Evolutionary conservation across 2,797 vertebrate species (phyloP), one percentile per base, ranked within the genome.

Genomic region (Semaprochilodus insignis): DNA sequence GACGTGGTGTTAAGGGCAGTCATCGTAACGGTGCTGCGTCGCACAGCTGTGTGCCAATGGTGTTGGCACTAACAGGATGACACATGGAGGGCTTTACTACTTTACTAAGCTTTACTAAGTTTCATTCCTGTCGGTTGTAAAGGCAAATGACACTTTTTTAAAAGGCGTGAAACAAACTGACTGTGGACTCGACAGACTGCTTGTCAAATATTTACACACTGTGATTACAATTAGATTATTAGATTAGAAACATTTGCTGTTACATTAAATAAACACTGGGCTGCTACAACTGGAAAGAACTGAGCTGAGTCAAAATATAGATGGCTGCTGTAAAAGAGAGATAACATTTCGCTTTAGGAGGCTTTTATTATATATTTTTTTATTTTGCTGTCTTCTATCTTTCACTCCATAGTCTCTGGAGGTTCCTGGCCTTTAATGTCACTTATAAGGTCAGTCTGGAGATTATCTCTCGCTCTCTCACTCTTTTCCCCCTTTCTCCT

Each of bases 371-470:
- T 31, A n/a, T n/a, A n/a, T 31, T 31, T 31, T 31, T 23, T 3
- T 40, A 23, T 59, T n/a, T 10, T 60, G 13, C 23, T 80, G 23
- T 8, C 6, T 77, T 63, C 55, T 52, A 31, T 59, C 40, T 5
- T 71, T 67, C 31, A 27, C 16, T 55, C 13, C 77, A 40, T 25
- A 52, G 77, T 60, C 77, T 79, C 63, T 16, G 57, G 63, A 74
- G 77, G 27, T 69, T 80, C 77, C 25, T 14, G n/a, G 72, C 66
- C 78, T 80, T 80, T 77, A 80, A 84, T 63, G 82, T 72, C 78
- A 80, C 23, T 71, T 51, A 80, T 84, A 77, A 84, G 82, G 82
- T 84, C 78, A 80, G 82, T 71, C 63, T 80, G 55, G 73, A 70
- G 72, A 78, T 80, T 81, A 84, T 75, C 63, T 74, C 67, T 78